Evolutionary conservation across 1,140 invertebrate genomes (phyloP).

Genomic region (Oncopodura yosiiana): DNA sequence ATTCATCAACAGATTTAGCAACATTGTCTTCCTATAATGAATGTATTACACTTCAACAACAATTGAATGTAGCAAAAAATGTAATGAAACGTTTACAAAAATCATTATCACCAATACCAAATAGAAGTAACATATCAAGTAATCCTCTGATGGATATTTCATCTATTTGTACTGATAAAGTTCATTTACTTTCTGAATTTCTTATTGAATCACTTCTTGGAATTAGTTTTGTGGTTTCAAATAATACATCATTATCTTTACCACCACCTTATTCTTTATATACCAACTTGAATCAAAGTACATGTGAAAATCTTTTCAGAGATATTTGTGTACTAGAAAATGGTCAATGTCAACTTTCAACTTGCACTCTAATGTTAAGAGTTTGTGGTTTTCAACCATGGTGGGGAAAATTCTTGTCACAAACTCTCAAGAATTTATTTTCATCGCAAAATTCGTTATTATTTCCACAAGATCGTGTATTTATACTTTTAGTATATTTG

Average conservation of each 20-base stretch:
- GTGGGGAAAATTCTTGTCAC: constrained; percentile 81
- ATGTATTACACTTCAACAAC: constrained; percentile 66
- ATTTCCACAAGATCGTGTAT: constrained; percentile 77
- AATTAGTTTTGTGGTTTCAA: constrained; percentile 45
- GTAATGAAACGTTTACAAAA: constrained; percentile 60
- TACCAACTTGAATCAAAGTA: constrained; percentile 48
- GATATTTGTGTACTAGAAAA: constrained; percentile 53
- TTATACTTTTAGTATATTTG: constrained; percentile 75
- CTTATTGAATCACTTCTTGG: constrained; percentile 64
- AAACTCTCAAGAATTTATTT: constrained; percentile 66
- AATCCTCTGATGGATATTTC: constrained; percentile 39
- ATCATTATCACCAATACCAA: constrained; percentile 37
- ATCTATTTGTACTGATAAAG: constrained; percentile 60
- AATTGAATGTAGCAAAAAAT: constrained; percentile 62
- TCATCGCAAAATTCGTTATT: constrained; percentile 63
- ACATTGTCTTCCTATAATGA: constrained; percentile 72
- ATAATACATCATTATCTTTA: constrained; percentile 12
- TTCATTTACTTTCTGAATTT: constrained; percentile 65
- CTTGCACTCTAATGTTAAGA: constrained; percentile 65
- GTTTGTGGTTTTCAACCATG: constrained; percentile 67
- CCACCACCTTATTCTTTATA: constrained; percentile 46
- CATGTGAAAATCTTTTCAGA: constrained; percentile 60
- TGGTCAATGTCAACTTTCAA: constrained; percentile 56
- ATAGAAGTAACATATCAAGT: constrained; percentile 27
- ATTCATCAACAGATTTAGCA: constrained; percentile 49